Evolutionary conservation across 1,140 invertebrate genomes (phyloP).

Genomic region (Andricus grossulariae): DNA sequence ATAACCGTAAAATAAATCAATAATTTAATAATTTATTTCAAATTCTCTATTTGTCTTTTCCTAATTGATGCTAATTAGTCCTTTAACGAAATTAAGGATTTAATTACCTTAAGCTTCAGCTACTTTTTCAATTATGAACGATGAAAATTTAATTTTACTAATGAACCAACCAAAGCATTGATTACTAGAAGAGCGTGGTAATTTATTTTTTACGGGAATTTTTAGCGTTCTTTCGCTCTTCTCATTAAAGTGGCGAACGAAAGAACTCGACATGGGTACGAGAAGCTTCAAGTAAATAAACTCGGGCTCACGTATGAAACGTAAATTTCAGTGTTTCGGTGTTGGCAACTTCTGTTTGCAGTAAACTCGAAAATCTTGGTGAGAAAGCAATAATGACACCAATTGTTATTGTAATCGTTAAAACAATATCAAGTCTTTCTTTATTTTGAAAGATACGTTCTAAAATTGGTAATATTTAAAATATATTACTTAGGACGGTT

Average conservation of each 20-base stretch:
- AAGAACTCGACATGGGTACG: conserved; percentile 13
- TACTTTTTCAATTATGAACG: no score
- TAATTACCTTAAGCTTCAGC: no score
- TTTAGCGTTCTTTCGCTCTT: conserved; percentile 25
- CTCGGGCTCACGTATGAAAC: conserved; percentile 28
- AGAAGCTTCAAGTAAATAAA: conserved; percentile 26
- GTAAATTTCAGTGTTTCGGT: conserved; percentile 7
- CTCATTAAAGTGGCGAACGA: conserved; percentile 28
- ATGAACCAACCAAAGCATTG: neutral
- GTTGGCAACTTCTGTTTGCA: conserved; percentile 23
- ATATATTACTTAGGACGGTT: no score
- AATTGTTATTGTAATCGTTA: conserved; percentile 8
- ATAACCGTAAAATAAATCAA: conserved; percentile 33
- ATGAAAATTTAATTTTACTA: neutral
- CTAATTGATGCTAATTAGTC: no score
- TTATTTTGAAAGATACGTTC: no score
- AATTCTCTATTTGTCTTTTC: conserved; percentile 26
- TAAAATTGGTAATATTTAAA: no score
- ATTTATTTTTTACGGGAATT: conserved; percentile 1
- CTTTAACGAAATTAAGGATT: no score
- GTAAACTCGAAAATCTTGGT: conserved; percentile 17
- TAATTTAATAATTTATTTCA: neutral
- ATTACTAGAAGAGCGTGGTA: neutral
- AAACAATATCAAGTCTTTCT: neutral
- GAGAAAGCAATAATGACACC: conserved; percentile 14